Evolutionary conservation across 92 coral and sea anemone genomes (phyloP), one percentile per base, ranked within the genome.

Genomic region (Metridium senile): DNA sequence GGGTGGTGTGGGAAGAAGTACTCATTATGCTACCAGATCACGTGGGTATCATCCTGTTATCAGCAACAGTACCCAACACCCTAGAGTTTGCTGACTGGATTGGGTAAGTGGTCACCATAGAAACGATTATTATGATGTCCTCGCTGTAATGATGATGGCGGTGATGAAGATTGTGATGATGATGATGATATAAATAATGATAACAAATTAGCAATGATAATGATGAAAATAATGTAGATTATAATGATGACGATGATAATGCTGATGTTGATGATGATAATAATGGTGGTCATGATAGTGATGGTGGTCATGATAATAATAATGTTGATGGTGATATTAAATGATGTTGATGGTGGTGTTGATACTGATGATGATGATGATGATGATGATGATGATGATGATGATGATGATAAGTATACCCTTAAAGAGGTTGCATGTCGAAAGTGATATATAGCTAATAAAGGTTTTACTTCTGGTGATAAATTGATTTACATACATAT

Each of bases 41-140:
- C 71, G 97, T 95, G 77, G 88, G 89, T 69, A 87, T 95, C 29
- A 92, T 95, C 30, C 82, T 95, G 70, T 74, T 95, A 47, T 95
- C 99, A 13, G 99, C 99, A 11, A 95, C 99, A 1, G 99, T 95
- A 52, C 99, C 99, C 18, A 95, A 95, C 62, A 89, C 99, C 0
- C 58, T 89, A 83, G 99, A 95, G 85, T 95, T 95, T 78, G 99
- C 99, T 16, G 94, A 93, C 94, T 95, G 99, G 99, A 93, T 95
- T 35, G 99, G 99, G 99, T 95, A 79, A 79, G 84, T 63, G n/a
- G 11, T 71, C 9, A 30, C 2, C 7, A 29, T 28, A 29, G 21
- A 17, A 18, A 28, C 45, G 69, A 16, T 13, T n/a, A 27, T 2
- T 13, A 63, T 39, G 6, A 39, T 39, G 49, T 39, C 6, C 13